Evolutionary conservation across 2,797 vertebrate genomes (phyloP).

Genomic region (Lycodopsis pacificus): DNA sequence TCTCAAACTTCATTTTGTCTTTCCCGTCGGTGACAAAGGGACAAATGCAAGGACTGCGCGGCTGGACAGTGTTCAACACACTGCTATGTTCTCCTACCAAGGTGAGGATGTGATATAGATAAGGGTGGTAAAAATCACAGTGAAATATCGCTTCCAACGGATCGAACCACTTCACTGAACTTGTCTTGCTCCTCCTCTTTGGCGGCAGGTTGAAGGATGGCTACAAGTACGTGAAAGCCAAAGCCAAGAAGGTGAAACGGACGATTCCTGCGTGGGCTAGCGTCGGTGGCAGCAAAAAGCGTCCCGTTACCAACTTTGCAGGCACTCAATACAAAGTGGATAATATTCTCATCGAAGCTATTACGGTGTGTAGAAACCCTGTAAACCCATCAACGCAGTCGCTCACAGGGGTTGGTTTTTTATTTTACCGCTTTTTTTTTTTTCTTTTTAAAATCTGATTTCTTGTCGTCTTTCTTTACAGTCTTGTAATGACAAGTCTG

Average conservation of each 20-base stretch:
- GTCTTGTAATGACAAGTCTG: conserved; percentile 91
- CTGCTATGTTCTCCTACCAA: conserved; percentile 85
- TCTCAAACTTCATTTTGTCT: conserved; percentile 81
- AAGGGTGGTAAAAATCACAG: conserved; percentile 81
- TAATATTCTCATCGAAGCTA: conserved; percentile 94
- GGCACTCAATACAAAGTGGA: conserved; percentile 94
- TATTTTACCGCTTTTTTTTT: too few relatives aligned
- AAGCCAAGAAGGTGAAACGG: conserved; percentile 96
- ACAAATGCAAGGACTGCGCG: conserved; percentile 84
- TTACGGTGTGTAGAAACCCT: conserved; percentile 84
- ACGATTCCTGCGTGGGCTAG: conserved; percentile 98
- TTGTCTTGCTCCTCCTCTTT: conserved; percentile 41
- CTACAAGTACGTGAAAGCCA: conserved; percentile 86
- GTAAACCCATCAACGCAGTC: too few relatives aligned
- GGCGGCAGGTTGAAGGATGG: conserved; percentile 88
- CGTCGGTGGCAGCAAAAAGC: conserved; percentile 90
- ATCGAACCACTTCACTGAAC: conserved; percentile 55
- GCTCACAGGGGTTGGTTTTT: background rate
- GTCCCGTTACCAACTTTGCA: conserved; percentile 88
- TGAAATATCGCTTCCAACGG: conserved; percentile 80
- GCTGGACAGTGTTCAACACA: conserved; percentile 83
- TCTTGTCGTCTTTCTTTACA: conserved; percentile 60
- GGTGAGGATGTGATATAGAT: conserved; percentile 81
- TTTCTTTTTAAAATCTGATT: background rate
- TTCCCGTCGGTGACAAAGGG: conserved; percentile 76